phyloP scores from a whole-genome alignment of 1,140 invertebrate species.

The Drosophila sp. region DNA sequence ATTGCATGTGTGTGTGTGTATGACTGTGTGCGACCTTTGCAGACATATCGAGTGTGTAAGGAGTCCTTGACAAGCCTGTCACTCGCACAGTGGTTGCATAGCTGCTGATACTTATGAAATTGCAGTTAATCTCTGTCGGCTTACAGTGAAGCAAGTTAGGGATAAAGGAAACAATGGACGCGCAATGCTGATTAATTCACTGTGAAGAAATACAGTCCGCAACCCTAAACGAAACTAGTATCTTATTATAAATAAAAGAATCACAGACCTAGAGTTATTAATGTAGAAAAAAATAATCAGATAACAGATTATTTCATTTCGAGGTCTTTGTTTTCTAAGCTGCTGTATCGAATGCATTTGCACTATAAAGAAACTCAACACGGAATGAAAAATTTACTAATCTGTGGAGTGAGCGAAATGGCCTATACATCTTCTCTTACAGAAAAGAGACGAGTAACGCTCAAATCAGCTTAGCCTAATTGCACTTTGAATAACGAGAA shows the following conservation, averaged over 20 bases:
- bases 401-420: not conserved
- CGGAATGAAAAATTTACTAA: constrained; percentile 17
- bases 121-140: constrained; percentile 11
- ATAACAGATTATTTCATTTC: constrained; percentile 25
- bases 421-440: not conserved
- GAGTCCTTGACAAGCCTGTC: constrained; percentile 66
- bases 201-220: constrained; percentile 61
- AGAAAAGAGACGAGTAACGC: constrained; percentile 2
- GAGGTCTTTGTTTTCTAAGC: constrained; percentile 27
- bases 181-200: constrained; percentile 66
- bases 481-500: constrained; percentile 8
- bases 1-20: constrained; percentile 37
- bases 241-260: constrained; percentile 26
- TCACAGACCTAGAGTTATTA: not conserved
- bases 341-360: constrained; percentile 13
- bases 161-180: constrained; percentile 22
- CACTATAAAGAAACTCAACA: not conserved
- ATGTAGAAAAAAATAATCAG: constrained; percentile 37
- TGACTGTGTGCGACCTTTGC: constrained; percentile 70
- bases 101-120: constrained; percentile 25
- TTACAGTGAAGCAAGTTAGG: constrained; percentile 27
- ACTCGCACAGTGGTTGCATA: constrained; percentile 54
- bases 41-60: constrained; percentile 46
- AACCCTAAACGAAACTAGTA: constrained; percentile 51
- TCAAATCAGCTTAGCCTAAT: constrained; percentile 17